Evolutionary conservation across 92 coral and sea anemone genomes (phyloP).

Genomic region (Virgularia gustaviana): DNA sequence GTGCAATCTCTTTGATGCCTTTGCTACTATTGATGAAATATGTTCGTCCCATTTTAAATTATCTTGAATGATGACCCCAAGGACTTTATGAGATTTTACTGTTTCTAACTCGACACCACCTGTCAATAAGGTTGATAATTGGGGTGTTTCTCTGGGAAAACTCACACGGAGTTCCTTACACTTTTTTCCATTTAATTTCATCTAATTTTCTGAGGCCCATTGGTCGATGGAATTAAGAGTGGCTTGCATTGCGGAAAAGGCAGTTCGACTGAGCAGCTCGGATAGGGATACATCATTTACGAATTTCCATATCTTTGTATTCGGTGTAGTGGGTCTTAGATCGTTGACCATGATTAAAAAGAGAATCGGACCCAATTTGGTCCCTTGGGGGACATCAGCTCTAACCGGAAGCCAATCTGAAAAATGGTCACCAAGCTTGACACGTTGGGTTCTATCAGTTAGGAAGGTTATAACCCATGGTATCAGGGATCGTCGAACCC

Average conservation of each 20-base stretch:
- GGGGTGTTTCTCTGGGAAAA: neutral
- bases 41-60: slow-evolving; percentile 28
- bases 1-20: slow-evolving; percentile 32
- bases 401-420: neutral
- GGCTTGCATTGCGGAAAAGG: slow-evolving; percentile 2
- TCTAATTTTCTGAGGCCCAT: slow-evolving; percentile 30
- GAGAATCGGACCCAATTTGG: slow-evolving; percentile 25
- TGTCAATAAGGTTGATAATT: slow-evolving; percentile 3
- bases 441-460: slow-evolving; percentile 31
- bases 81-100: slow-evolving; percentile 8
- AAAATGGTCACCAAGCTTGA: neutral
- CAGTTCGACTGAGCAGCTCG: neutral
- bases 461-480: slow-evolving; percentile 43
- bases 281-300: slow-evolving; percentile 25
- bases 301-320: slow-evolving; percentile 17
- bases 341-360: slow-evolving; percentile 33
- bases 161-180: slow-evolving; percentile 22
- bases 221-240: neutral
- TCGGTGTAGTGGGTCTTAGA: neutral
- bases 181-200: slow-evolving; percentile 22
- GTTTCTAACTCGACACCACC: slow-evolving; percentile 20
- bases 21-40: neutral
- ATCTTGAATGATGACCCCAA: slow-evolving; percentile 11
- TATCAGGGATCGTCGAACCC: slow-evolving; percentile 26
- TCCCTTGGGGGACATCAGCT: slow-evolving; percentile 43